A percentile compares a stretch with the other conserved stretches of the same genome.
Evolutionary conservation across 1,140 invertebrate species (phyloP).

Genomic region (Ectropis grisescens): DNA sequence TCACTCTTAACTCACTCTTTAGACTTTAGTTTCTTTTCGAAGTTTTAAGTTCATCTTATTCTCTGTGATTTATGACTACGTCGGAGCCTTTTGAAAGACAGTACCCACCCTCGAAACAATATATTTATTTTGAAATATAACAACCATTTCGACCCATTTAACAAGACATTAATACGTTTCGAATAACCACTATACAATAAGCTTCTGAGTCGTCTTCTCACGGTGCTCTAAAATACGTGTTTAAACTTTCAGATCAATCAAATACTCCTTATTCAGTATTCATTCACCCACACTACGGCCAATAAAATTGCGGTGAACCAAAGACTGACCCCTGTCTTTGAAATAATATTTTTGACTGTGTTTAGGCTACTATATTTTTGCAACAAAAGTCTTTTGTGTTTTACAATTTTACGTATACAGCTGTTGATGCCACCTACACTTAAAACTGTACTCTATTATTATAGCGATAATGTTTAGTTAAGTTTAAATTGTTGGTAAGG

Average conservation of each 20-base stretch:
- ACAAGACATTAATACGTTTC: conserved; percentile 3
- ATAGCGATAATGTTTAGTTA: too few species aligned
- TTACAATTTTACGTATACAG: conserved; percentile 12
- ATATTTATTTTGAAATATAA: too few species aligned
- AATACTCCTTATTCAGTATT: conserved; percentile 5
- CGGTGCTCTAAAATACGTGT: conserved; percentile 22
- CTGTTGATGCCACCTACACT: neutral
- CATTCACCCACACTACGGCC: conserved; percentile 28
- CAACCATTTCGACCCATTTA: conserved; percentile 9
- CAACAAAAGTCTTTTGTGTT: conserved; percentile 29
- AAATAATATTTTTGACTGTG: conserved; percentile 38
- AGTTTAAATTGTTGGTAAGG: too few species aligned
- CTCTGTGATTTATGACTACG: too few species aligned
- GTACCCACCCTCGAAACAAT: too few species aligned
- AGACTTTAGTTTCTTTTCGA: too few species aligned
- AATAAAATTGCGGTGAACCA: conserved; percentile 24
- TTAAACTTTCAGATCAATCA: conserved; percentile 13
- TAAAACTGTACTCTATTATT: conserved; percentile 12
- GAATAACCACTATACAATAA: conserved; percentile 2
- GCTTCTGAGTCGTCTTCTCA: conserved; percentile 15
- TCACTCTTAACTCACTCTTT: too few species aligned
- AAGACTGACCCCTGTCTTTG: conserved; percentile 38
- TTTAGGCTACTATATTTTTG: conserved; percentile 35
- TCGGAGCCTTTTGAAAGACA: too few species aligned
- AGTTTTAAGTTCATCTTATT: too few species aligned